Base-by-base conservation (phyloP, 1,140 invertebrate species). In the Plectrocnemia conspersa region DNA sequence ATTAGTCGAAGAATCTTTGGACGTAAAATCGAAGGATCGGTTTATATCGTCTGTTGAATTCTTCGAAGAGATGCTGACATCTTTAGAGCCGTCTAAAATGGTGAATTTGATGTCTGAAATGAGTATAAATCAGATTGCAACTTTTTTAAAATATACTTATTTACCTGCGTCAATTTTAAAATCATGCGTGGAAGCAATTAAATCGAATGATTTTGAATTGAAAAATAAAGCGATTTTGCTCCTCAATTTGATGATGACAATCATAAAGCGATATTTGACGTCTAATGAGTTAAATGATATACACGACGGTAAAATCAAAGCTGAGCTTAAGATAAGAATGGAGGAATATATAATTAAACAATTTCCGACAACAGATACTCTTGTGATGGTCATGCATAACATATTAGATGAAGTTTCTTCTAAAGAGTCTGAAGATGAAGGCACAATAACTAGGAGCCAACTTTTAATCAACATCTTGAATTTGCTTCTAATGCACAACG, bases 21-120 rank as follows among this genome's bases (percentile, higher is more conserved):
- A 79, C 59, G 81, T 81, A 0, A 72, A 79, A 65, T 66, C 75
- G 24, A 79, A 81, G 1, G 65, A 65, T 49, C 78, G 80, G 56
- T 84, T 82, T 82, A 68, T 79, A 47, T 73, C 64, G 60, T 67
- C 75, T 27, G 67, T 77, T 19, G 65, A 72, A 24, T 84, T 83
- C 67, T 57, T 76, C 10, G 68, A 74, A 45, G 71, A 75, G 63
- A 71, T 82, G 52, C 52, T 78, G 6, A 66, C 69, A 27, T 67
- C 66, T 58, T 57, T 80, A 35, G 64, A 68, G 58, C 74, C 77
- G 6, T 67, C 69, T 53, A 64, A 68, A 45, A 64, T 74, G 58
- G 42, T 73, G 33, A 50, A 63, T 47, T 65, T 67, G 66, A 64
- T 73, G 54, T 56, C 49, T 15, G 68, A 71, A 10, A 54, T 79